These are phyloP conservation scores for Urocynchramus pylzowi DNA, from an alignment of 2,113 vertebrate genomes.

Conservation along the genomic window DNA sequence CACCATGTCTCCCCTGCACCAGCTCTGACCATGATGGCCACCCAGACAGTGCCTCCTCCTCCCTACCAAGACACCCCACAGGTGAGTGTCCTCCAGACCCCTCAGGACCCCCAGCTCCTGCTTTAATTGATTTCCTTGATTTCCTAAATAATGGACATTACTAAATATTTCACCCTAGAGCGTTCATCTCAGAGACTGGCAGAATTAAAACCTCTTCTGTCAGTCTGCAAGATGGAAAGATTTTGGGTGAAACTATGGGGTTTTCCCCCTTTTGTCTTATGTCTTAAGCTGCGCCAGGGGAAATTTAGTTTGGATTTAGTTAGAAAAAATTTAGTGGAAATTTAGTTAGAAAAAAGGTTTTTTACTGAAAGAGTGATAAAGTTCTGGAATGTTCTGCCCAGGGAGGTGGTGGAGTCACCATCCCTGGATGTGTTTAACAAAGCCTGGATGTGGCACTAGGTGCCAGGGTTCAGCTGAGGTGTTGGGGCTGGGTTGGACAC, in stretches of 20 bases:
- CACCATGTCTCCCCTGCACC: conserved; percentile 98
- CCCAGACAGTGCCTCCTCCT: conserved; percentile 97
- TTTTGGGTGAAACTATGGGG: accelerated
- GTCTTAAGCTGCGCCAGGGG: not conserved
- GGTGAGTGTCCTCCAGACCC: conserved; percentile 74
- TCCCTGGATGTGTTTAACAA: not conserved
- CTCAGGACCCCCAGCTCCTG: accelerated
- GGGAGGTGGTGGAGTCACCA: not conserved
- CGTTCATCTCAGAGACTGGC: accelerated
- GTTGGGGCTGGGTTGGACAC: not conserved
- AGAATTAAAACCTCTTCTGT: not conserved
- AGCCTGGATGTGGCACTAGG: not conserved
- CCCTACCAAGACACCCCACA: conserved; percentile 97
- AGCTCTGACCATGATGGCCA: conserved; percentile 99
- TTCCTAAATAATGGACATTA: not conserved
- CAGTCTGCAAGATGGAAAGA: not conserved
- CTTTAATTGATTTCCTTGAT: not conserved
- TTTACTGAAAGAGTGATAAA: not conserved
- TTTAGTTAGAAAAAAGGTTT: not conserved
- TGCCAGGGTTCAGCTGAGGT: not conserved
- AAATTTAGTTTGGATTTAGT: too few relatives aligned
- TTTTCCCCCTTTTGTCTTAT: not conserved
- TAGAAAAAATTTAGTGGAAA: too few relatives aligned
- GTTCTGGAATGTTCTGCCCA: accelerated
- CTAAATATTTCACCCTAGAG: not conserved